A percentile compares a stretch with the other conserved stretches of the same genome.
Conservation (phyloP, 2,888 invertebrate species). For the Thalpophila matura region DNA sequence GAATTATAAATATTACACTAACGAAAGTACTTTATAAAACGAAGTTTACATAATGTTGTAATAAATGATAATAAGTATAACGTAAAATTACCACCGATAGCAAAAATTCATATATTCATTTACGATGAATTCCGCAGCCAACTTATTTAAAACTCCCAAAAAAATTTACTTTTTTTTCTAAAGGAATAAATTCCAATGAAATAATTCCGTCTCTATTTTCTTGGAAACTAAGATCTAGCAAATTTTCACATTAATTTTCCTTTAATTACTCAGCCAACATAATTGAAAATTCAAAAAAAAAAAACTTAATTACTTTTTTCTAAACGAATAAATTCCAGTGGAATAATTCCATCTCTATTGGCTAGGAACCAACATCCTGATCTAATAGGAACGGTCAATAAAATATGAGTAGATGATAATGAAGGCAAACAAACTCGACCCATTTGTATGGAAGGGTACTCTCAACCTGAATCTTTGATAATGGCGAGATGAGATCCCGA, state of each 20-base stretch:
- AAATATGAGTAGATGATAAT: conserved; percentile 51
- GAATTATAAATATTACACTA: too few relatives aligned
- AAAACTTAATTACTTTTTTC: neutral
- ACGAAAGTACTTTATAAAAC: too few relatives aligned
- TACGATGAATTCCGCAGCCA: neutral
- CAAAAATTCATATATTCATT: neutral
- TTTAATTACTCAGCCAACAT: neutral
- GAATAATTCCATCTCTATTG: conserved; percentile 7
- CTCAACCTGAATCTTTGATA: conserved; percentile 52
- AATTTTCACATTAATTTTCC: neutral
- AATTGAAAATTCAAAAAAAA: neutral
- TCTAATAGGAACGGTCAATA: conserved; percentile 28
- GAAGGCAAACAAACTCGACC: conserved; percentile 38
- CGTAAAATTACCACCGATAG: too few relatives aligned
- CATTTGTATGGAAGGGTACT: conserved; percentile 42
- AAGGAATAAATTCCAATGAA: neutral
- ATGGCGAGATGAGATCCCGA: conserved; percentile 54
- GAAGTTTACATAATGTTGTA: too few relatives aligned
- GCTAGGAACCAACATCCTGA: conserved; percentile 10
- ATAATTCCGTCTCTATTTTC: conserved; percentile 7
- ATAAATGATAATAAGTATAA: too few relatives aligned
- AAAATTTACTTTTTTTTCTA: neutral
- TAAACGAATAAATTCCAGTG: neutral
- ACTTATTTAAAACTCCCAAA: neutral
- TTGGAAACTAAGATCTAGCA: neutral